Conservation (phyloP, 2,113 vertebrate genomes). For the Osmerus mordax region DNA sequence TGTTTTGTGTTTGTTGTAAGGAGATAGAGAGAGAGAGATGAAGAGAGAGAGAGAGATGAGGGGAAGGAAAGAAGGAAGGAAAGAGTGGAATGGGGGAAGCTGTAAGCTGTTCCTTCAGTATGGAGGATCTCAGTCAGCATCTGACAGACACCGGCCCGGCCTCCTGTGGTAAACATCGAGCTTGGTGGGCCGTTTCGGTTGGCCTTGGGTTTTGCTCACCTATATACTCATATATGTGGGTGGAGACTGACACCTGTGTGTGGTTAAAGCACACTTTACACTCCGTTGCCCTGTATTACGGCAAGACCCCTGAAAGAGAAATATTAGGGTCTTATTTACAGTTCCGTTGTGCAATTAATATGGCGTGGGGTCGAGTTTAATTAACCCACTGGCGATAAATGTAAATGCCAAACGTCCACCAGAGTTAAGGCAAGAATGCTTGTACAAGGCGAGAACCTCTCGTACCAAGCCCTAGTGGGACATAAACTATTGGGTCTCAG, state of each 20-base stretch:
- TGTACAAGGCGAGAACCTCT: conserved; percentile 36
- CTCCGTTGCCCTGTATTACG: not conserved
- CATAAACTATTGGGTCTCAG: conserved; percentile 38
- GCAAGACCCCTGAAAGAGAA: conserved; percentile 21
- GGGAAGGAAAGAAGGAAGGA: conserved; percentile 8
- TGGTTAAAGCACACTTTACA: conserved; percentile 5
- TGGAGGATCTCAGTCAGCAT: conserved; percentile 4
- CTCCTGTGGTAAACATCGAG: not conserved
- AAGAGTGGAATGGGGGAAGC: not conserved
- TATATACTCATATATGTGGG: too few relatives aligned
- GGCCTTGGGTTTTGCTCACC: too few relatives aligned
- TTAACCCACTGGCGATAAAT: conserved; percentile 64
- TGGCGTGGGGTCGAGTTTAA: conserved; percentile 59
- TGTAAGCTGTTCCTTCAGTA: conserved; percentile 26
- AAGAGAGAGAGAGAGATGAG: conserved; percentile 26
- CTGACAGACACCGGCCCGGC: not conserved
- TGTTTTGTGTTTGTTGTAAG: conserved; percentile 42
- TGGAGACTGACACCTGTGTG: not conserved
- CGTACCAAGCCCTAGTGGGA: conserved; percentile 48
- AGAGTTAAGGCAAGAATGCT: conserved; percentile 21
- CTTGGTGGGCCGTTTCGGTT: not conserved
- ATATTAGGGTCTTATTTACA: conserved; percentile 57
- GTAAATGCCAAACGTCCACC: conserved; percentile 65
- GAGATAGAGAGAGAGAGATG: conserved; percentile 11
- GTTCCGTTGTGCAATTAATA: conserved; percentile 59